These are phyloP conservation scores for Papilio helenus DNA, from an alignment of 1,140 invertebrate genomes.

Conservation along the genomic window DNA sequence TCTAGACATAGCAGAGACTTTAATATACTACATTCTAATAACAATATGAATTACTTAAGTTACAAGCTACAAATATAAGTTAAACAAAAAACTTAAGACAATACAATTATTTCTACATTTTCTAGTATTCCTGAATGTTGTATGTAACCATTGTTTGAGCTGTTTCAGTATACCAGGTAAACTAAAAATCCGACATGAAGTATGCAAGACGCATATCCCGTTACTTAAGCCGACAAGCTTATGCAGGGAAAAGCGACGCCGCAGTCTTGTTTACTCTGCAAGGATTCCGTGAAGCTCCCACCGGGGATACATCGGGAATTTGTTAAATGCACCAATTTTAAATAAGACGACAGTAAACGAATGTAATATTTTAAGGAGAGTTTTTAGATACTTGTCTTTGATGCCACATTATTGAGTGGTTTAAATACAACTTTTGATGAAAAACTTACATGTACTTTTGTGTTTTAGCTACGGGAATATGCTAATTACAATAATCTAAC, in stretches of 20 bases:
- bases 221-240: conserved; percentile 32
- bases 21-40: too few species aligned
- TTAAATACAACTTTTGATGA: neutral
- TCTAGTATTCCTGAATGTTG: neutral
- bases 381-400: neutral
- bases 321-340: conserved; percentile 14
- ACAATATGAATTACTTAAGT: too few species aligned
- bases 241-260: neutral
- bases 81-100: neutral
- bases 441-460: neutral
- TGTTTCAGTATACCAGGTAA: neutral
- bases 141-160: neutral
- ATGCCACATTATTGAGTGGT: too few species aligned
- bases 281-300: neutral
- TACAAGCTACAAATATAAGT: too few species aligned
- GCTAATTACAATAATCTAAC: too few species aligned
- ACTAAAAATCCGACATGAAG: neutral
- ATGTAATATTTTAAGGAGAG: neutral
- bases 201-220: conserved; percentile 15
- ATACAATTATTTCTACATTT: neutral
- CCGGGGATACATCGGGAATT: conserved; percentile 5
- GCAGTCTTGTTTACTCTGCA: conserved; percentile 7
- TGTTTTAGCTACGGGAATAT: neutral
- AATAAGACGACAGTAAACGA: neutral
- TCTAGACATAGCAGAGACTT: too few species aligned